A percentile compares a stretch with the other conserved stretches of the same genome.
phyloP scores from a whole-genome alignment of 2,797 vertebrate species.

The Gallinago nigripennis region DNA sequence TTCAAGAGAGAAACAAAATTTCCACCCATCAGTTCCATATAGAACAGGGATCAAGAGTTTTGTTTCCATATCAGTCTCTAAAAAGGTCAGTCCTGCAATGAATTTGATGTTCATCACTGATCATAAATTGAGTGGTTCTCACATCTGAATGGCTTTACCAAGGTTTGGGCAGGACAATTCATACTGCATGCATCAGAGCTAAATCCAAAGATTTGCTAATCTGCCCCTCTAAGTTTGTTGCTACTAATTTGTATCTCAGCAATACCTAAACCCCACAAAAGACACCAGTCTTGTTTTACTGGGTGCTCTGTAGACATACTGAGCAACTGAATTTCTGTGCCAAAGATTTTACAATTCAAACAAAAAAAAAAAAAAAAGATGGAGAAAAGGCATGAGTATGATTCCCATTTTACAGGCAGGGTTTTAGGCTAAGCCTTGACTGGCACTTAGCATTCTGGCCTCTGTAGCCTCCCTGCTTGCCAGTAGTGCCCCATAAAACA shows the following conservation, averaged over 20 bases:
- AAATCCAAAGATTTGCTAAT: not conserved
- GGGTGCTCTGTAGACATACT: not conserved
- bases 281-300: not conserved
- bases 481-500: not conserved
- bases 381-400: not conserved
- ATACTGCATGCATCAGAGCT: not conserved
- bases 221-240: not conserved
- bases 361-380: not conserved
- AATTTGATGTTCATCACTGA: not conserved
- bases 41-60: too few species aligned
- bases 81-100: not conserved
- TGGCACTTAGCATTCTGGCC: not conserved
- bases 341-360: not conserved
- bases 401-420: not conserved
- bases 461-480: not conserved
- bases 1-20: not conserved
- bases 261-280: not conserved
- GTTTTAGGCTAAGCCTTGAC: not conserved
- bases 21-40: not conserved
- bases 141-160: not conserved
- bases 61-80: fast-evolving
- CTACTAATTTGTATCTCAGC: not conserved
- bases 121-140: not conserved
- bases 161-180: not conserved
- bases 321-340: not conserved